Evolutionary conservation across 2,113 vertebrate species (phyloP).

Genomic region (Microtus montanus): DNA sequence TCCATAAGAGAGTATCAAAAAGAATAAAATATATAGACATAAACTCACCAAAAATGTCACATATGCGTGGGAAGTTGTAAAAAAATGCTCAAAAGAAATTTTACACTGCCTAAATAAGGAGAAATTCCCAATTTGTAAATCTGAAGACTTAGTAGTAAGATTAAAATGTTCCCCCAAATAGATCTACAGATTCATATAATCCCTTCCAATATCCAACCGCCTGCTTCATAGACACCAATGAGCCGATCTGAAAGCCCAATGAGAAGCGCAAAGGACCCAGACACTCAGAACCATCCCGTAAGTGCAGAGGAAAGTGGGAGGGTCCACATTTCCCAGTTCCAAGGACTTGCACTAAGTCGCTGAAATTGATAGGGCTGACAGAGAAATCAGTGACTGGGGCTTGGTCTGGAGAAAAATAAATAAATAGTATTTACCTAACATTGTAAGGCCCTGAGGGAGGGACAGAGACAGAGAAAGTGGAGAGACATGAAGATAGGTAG

Average conservation of each 20-base stretch:
- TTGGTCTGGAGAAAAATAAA: background rate
- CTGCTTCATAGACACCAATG: background rate
- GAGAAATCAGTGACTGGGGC: background rate
- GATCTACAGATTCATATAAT: background rate
- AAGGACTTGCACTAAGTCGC: background rate
- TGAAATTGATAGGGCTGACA: background rate
- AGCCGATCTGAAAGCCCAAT: background rate
- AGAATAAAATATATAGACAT: background rate
- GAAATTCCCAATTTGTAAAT: background rate
- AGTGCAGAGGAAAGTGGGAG: conserved; percentile 25
- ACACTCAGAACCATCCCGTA: background rate
- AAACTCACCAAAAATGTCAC: background rate
- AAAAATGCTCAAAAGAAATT: conserved; percentile 31
- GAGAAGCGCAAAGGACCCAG: background rate
- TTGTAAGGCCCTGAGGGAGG: background rate
- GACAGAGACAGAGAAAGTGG: background rate
- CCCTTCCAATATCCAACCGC: background rate
- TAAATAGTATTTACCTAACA: no score
- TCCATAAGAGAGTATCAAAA: background rate
- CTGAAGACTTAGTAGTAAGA: background rate
- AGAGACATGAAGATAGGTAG: background rate
- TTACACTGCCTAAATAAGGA: background rate
- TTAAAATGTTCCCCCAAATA: conserved; percentile 9
- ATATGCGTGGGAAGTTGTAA: background rate
- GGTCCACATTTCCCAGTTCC: background rate